Conservation (phyloP, 2,797 vertebrate species). For the Lepilemur ruficaudatus region DNA sequence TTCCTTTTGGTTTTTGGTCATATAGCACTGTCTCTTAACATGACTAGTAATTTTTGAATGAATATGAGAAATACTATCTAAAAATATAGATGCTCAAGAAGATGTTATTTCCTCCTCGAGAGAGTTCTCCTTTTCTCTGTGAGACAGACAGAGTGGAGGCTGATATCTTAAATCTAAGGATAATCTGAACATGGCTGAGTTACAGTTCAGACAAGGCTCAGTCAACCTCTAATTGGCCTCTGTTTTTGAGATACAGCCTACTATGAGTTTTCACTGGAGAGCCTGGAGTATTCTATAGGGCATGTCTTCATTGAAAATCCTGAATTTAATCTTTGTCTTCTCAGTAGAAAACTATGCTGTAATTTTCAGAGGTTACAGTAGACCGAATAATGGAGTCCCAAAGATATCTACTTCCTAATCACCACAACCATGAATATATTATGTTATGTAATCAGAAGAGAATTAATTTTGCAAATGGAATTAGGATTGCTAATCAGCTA, state of each 20-base stretch:
- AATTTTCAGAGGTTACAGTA: neutral
- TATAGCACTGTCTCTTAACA: neutral
- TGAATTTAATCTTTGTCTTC: neutral
- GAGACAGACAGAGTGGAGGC: neutral
- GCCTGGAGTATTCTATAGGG: neutral
- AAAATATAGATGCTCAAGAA: neutral
- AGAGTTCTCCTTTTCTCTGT: neutral
- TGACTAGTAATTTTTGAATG: neutral
- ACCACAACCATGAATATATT: neutral
- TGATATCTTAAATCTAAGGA: neutral
- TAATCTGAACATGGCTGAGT: neutral
- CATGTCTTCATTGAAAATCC: neutral
- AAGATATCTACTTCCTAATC: neutral
- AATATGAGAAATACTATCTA: neutral
- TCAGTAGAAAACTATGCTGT: neutral
- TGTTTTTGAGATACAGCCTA: neutral
- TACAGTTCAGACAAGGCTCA: neutral
- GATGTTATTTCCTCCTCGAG: neutral
- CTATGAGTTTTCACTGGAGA: neutral
- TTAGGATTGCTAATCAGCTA: neutral
- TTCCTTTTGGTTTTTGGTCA: neutral
- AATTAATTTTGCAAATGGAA: neutral
- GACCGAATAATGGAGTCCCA: neutral
- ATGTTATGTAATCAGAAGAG: neutral
- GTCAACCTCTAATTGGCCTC: neutral